These are phyloP conservation scores for Calidris pugnax DNA, from an alignment of 2,113 vertebrate species.

Conservation along the genomic window DNA sequence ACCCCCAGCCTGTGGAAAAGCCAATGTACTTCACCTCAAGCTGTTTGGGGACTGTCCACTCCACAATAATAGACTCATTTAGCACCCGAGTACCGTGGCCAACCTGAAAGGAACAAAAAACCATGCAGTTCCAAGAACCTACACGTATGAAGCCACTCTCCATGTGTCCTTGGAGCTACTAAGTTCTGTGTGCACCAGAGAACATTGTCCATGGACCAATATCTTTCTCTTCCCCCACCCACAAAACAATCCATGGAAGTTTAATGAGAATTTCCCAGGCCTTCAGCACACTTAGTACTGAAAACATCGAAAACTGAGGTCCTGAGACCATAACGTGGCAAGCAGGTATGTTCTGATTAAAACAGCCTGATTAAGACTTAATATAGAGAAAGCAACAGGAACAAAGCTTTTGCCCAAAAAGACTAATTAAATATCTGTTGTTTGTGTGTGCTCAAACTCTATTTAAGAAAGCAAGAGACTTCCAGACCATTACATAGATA, in stretches of 20 bases:
- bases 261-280: background rate
- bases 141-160: background rate
- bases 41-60: conserved; percentile 79
- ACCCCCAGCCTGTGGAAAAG: conserved; percentile 96
- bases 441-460: background rate
- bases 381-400: background rate
- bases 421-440: background rate
- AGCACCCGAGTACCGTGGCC: conserved; percentile 84
- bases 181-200: background rate
- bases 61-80: conserved; percentile 86
- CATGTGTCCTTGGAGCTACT: background rate
- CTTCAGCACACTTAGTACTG: background rate
- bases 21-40: conserved; percentile 88
- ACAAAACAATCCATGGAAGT: background rate
- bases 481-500: background rate
- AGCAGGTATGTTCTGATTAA: background rate
- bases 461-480: background rate
- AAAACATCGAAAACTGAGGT: background rate
- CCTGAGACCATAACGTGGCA: background rate
- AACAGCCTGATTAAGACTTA: background rate
- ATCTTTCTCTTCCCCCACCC: background rate
- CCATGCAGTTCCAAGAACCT: background rate
- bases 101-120: conserved; percentile 76
- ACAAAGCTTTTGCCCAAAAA: background rate
- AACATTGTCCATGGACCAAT: accelerated